Evolutionary conservation across 2,113 vertebrate genomes (phyloP).

Genomic region (Pseudorasbora parva): DNA sequence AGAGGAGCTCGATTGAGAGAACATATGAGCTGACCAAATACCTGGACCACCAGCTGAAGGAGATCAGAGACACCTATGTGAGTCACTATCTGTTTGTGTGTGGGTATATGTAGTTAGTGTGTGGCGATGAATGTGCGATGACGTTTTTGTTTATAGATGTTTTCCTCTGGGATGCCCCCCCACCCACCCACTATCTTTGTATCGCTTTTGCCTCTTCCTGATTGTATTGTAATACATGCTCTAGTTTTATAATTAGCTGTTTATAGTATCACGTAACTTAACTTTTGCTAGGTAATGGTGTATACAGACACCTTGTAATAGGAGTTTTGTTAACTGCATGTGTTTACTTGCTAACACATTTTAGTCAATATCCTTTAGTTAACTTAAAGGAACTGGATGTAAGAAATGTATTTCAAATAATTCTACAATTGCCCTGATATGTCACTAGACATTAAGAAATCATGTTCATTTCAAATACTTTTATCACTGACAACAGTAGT

Average conservation of each 20-base stretch:
- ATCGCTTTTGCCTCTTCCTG: not conserved
- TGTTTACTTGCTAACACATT: not conserved
- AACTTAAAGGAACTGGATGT: no score
- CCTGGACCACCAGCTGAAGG: constrained; percentile 95
- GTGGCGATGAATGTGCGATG: not conserved
- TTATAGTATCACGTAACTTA: not conserved
- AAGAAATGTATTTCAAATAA: no score
- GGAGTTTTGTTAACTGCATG: not conserved
- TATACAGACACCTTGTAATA: not conserved
- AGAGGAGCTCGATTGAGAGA: constrained; percentile 92
- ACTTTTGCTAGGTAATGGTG: not conserved
- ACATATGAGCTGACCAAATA: constrained; percentile 97
- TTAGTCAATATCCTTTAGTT: not conserved
- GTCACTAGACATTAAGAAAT: no score
- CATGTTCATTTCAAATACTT: no score
- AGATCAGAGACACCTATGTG: constrained; percentile 93
- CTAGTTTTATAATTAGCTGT: not conserved
- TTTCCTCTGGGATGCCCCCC: not conserved
- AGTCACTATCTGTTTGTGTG: constrained; percentile 66
- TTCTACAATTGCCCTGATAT: no score
- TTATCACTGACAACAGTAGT: no score
- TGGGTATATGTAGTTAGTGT: constrained; percentile 13
- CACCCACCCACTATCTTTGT: not conserved
- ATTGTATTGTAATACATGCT: not conserved
- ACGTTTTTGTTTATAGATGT: constrained; percentile 44